These are phyloP conservation scores for Eretmocerus hayati DNA, from an alignment of 2,888 invertebrate species.

Conservation along the genomic window DNA sequence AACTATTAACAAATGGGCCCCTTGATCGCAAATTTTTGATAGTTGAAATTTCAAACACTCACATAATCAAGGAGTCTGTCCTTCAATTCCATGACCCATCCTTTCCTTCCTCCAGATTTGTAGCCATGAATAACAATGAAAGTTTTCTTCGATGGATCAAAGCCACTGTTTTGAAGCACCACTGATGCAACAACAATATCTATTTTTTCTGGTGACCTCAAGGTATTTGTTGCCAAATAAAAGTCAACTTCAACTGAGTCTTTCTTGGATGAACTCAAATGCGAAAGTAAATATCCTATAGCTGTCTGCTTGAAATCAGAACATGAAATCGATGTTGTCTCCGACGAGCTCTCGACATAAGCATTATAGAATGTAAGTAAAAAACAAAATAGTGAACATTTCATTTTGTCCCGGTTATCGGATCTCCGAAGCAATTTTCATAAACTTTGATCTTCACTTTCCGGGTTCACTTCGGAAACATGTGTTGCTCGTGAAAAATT, in stretches of 20 bases:
- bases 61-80: conserved; percentile 11
- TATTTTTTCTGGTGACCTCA: background rate
- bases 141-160: conserved; percentile 12
- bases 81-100: conserved; percentile 12
- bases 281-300: background rate
- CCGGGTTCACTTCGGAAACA: no score
- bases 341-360: no score
- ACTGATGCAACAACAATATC: conserved; percentile 1
- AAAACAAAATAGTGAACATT: no score
- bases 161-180: background rate
- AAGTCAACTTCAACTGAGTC: background rate
- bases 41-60: conserved; percentile 1
- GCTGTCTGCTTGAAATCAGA: background rate
- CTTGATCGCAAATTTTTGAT: no score
- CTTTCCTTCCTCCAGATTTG: conserved; percentile 7
- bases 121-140: conserved; percentile 16
- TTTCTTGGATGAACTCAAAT: background rate
- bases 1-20: no score
- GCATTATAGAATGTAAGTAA: no score
- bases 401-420: no score
- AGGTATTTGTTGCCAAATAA: background rate
- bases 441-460: no score
- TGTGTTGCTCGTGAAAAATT: no score
- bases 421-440: no score
- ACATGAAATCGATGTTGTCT: background rate